Evolutionary conservation across 2,888 invertebrate genomes (phyloP).

Genomic region (Acleris literana): DNA sequence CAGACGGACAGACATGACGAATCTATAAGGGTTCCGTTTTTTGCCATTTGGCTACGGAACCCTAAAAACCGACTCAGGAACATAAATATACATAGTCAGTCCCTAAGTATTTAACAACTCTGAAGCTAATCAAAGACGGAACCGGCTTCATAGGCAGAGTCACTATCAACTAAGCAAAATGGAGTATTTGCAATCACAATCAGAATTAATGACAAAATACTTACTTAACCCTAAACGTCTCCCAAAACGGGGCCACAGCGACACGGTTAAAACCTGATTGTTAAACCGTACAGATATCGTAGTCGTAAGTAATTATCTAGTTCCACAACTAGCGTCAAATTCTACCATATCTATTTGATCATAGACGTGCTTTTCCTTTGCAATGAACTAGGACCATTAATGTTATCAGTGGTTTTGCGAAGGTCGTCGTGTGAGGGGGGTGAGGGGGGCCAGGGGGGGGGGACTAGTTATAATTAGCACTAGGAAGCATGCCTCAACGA

Average conservation of each 20-base stretch:
- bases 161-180: too few relatives aligned
- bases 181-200: too few relatives aligned
- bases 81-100: too few relatives aligned
- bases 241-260: constrained; percentile 16
- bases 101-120: too few relatives aligned
- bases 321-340: constrained; percentile 10
- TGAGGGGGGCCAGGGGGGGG: constrained; percentile 38
- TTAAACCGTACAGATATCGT: constrained; percentile 26
- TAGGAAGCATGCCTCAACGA: constrained; percentile 73
- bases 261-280: constrained; percentile 32
- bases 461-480: constrained; percentile 68
- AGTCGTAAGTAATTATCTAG: constrained; percentile 31
- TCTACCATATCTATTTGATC: background rate
- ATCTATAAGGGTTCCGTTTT: too few relatives aligned
- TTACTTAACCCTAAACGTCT: constrained; percentile 12
- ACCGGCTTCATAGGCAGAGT: too few relatives aligned
- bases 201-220: background rate
- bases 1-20: too few relatives aligned
- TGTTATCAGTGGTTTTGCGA: constrained; percentile 57
- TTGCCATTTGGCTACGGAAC: too few relatives aligned
- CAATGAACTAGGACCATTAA: constrained; percentile 39
- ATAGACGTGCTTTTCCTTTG: constrained; percentile 4
- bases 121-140: too few relatives aligned
- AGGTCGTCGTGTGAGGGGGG: constrained; percentile 38
- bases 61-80: too few relatives aligned